Percentiles rank a stretch among this genome's conserved stretches.
Conservation (phyloP, 2,797 vertebrate species). For the Gambusia yucatana region DNA sequence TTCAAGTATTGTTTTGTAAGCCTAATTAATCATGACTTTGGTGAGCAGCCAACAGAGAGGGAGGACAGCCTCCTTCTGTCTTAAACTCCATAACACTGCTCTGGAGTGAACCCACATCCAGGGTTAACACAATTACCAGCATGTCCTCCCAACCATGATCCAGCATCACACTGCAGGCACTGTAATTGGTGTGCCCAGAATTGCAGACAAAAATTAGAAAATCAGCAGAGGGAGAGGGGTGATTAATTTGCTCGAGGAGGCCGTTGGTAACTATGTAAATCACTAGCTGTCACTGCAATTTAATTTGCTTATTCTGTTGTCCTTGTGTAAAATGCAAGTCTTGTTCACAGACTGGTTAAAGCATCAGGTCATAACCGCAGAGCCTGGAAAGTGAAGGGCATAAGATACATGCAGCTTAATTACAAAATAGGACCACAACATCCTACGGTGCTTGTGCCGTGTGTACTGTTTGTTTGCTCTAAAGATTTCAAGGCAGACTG, state of each 20-base stretch:
- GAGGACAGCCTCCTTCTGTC: constrained; percentile 70
- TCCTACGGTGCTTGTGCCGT: not conserved
- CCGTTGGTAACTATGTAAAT: constrained; percentile 77
- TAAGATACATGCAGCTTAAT: constrained; percentile 52
- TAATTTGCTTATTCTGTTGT: constrained; percentile 73
- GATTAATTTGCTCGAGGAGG: constrained; percentile 76
- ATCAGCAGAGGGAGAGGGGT: constrained; percentile 65
- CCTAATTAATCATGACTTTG: constrained; percentile 73
- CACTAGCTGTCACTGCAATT: constrained; percentile 71
- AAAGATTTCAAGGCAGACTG: not conserved
- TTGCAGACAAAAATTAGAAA: constrained; percentile 65
- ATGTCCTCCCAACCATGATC: constrained; percentile 66
- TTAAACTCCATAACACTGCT: constrained; percentile 61
- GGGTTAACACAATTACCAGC: constrained; percentile 77
- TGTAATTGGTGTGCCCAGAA: constrained; percentile 72
- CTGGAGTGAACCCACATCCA: constrained; percentile 58
- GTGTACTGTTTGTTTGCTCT: not conserved
- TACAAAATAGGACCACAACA: constrained; percentile 50
- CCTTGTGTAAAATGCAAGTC: constrained; percentile 64
- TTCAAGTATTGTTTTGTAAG: constrained; percentile 62
- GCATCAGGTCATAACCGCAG: constrained; percentile 49
- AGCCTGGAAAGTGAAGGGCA: constrained; percentile 66
- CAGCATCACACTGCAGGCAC: constrained; percentile 64
- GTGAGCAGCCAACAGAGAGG: constrained; percentile 63
- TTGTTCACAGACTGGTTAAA: constrained; percentile 65